Conservation (phyloP, 2,797 vertebrate species). For the Pelodytes ibericus region DNA sequence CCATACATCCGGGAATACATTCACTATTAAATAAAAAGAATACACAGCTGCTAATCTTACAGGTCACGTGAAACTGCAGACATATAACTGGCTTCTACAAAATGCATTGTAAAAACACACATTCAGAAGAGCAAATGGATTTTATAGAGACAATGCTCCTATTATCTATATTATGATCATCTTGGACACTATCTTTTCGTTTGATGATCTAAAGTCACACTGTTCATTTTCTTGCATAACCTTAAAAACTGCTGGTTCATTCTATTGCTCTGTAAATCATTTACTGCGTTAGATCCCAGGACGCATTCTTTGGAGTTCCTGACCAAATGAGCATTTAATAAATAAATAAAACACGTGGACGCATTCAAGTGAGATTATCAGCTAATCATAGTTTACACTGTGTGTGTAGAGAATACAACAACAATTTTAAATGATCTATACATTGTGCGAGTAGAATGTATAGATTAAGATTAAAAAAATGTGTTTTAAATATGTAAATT, state of each 20-base stretch:
- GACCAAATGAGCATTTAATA: too few species aligned
- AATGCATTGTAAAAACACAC: conserved; percentile 2
- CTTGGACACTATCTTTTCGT: neutral
- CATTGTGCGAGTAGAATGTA: too few species aligned
- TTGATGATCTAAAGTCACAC: neutral
- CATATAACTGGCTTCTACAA: neutral
- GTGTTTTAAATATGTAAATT: too few species aligned
- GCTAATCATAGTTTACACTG: too few species aligned
- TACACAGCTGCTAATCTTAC: neutral
- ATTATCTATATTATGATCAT: neutral
- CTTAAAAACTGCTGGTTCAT: neutral
- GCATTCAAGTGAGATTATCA: too few species aligned
- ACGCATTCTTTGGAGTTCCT: too few species aligned
- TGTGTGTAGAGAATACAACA: too few species aligned
- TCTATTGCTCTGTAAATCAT: conserved; percentile 8
- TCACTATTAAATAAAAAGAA: neutral
- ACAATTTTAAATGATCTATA: too few species aligned
- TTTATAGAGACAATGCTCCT: neutral
- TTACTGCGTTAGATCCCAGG: too few species aligned
- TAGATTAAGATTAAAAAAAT: too few species aligned
- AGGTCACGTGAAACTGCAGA: neutral
- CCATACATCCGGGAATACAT: too few species aligned
- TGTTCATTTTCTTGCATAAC: neutral
- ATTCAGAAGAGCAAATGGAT: neutral
- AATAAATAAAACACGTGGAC: too few species aligned